phyloP scores from a whole-genome alignment of 2,888 invertebrate species.

The Melipona beecheii region DNA sequence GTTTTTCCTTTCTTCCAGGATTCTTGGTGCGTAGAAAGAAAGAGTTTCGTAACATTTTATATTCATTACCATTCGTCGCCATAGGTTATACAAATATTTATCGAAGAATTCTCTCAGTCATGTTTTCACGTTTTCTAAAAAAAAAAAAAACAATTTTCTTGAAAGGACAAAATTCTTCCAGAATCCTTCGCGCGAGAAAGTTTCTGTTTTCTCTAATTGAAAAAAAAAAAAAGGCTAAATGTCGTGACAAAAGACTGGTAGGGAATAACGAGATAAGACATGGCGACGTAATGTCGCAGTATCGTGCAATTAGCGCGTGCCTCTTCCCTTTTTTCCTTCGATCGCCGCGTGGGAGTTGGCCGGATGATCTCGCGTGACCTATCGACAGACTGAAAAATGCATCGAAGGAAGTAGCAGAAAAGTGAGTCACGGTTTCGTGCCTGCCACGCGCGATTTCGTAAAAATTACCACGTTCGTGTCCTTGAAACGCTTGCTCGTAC shows the following conservation, averaged over 20 bases:
- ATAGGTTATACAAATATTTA: too few relatives aligned
- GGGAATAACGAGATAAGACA: neutral
- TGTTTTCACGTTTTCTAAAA: too few relatives aligned
- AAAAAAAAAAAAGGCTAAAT: neutral
- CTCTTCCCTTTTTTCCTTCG: neutral
- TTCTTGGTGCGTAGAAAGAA: too few relatives aligned
- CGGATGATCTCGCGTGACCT: constrained; percentile 29
- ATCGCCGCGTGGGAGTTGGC: constrained; percentile 1
- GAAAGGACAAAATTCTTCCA: too few relatives aligned
- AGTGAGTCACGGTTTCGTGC: constrained; percentile 56
- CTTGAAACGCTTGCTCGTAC: neutral
- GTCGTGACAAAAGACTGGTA: neutral
- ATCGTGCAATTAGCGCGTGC: neutral
- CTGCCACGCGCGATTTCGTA: constrained; percentile 9
- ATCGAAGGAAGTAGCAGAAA: constrained; percentile 50
- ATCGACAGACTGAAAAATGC: constrained; percentile 36
- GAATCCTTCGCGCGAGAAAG: too few relatives aligned
- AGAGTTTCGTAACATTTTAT: too few relatives aligned
- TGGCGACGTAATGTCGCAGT: neutral
- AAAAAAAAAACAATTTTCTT: too few relatives aligned
- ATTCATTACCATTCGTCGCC: too few relatives aligned
- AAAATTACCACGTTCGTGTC: constrained; percentile 2
- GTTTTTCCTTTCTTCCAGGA: too few relatives aligned
- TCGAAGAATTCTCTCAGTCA: too few relatives aligned
- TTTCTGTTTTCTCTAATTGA: too few relatives aligned